Evolutionary conservation across 2,113 vertebrate genomes (phyloP), one percentile per base, ranked within the genome.

Genomic region (Paramormyrops kingsleyae): DNA sequence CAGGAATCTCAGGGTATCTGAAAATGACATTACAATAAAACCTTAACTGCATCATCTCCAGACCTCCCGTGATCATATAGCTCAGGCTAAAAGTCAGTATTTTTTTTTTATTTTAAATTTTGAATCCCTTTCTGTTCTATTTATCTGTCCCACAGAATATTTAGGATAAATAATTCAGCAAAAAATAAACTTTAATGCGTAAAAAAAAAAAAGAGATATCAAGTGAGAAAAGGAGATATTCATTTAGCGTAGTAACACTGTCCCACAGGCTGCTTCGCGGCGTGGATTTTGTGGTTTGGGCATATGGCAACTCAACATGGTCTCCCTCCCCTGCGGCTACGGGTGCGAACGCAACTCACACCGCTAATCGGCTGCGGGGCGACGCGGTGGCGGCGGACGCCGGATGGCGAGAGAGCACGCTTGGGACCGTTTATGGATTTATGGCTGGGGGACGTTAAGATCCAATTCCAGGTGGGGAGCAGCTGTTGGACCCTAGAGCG

Each of bases 11-110:
- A 77, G 15, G 35, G 17, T 77, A 77, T 77, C 74, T 80, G 74
- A 42, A 80, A 80, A 80, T 80, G 74, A 80, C 74, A 80, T 80
- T 80, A 80, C 74, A 80, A 80, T 80, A 80, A 80, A 80, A 80
- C 31, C 74, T 10, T 80, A 80, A 35, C 74, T 42, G 15, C 74
- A 80, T 80, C 74, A 35, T 42, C 31, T 19, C 15, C 35, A 17
- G 74, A 80, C 74, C 74, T 80, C 74, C 74, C 17, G 35, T 42
- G 35, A 80, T 80, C 74, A 80, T 80, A 80, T 19, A 39, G 31
- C 74, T 80, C 35, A 15, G 35, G 31, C 15, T 39, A 80, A 80
- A 19, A 80, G 74, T 80, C 35, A 15, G 74, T 17, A 19, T 7
- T 80, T 31, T 12, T 8, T 1, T 2, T 3, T 42, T 19, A 5